Base-by-base conservation (phyloP, 2,797 vertebrate species). In the Hapalemur alaotrensis region DNA sequence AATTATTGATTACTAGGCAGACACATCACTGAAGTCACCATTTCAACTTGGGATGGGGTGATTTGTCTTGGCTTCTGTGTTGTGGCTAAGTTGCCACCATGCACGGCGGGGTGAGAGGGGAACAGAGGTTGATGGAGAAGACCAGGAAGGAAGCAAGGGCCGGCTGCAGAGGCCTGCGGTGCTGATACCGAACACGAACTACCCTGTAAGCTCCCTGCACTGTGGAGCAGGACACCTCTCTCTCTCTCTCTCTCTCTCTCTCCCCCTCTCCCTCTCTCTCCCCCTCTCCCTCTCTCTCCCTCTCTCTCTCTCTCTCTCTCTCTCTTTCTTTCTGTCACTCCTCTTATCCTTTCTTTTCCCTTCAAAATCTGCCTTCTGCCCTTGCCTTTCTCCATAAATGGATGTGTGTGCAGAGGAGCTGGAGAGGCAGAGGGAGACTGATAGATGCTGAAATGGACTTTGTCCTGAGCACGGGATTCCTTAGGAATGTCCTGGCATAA, bases 201-300 rank as follows among this genome's bases (percentile, higher is more conserved):
- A 80, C 38, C 57, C 41, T 61, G 18, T 35, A 6, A 67, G 35
- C 4, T 63, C 17, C 18, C 43, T 54, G 20, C 32, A 15, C 15
- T 67, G 2, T 14, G 30, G 54, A 80, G 48, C 12, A 5, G 15
- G 22, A 50, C 18, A 35, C 30, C 32, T 65, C 32, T 63, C 6
- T 8, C 12, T 10, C 28, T 13, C 59, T 11, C 28, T 15, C 61
- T 1, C 54, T 6, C 59, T 32, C 11, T 12, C 10, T 30, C 5
- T 12, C 2, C 0, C 54, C 2, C 59, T 32, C 11, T 12, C 10
- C 14, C 5, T 12, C 2, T 6, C 11, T 22, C n/a, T n/a, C n/a
- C n/a, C n/a, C 30, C 32, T 65, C 32, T 63, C 6, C 4, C 12
- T 10, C 28, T 13, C 59, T 11, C 32, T 65, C 32, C n/a, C 6